Evolutionary conservation across 2,797 vertebrate species (phyloP).

Genomic region (Carduelis carduelis): DNA sequence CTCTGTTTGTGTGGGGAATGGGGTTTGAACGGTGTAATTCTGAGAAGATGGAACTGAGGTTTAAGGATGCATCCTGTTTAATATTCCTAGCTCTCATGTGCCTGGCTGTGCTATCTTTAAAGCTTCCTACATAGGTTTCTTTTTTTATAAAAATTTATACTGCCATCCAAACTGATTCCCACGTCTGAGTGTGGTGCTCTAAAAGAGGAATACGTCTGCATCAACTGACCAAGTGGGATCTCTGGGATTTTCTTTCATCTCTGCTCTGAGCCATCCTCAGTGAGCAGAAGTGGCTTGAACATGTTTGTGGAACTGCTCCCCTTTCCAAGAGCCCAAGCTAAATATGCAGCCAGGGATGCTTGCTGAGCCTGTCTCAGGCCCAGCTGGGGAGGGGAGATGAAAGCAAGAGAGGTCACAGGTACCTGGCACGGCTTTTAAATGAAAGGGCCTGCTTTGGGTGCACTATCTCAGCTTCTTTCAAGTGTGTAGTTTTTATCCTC

Average conservation of each 20-base stretch:
- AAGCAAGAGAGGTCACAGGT: background rate
- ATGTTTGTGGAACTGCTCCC: background rate
- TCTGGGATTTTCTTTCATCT: slow-evolving; percentile 15
- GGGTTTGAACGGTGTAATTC: background rate
- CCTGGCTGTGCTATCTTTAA: slow-evolving; percentile 45
- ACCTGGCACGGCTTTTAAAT: background rate
- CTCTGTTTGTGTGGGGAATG: background rate
- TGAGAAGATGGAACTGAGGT: background rate
- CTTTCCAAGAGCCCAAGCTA: background rate
- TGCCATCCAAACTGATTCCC: background rate
- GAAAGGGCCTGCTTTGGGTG: background rate
- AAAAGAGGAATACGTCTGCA: background rate
- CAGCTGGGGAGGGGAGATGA: background rate
- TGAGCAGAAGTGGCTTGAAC: background rate
- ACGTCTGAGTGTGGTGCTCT: background rate
- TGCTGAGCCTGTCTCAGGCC: background rate
- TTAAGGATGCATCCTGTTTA: background rate
- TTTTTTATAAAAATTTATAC: slow-evolving; percentile 31
- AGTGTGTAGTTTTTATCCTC: background rate
- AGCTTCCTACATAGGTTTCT: slow-evolving; percentile 44
- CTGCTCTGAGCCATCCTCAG: background rate
- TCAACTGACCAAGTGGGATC: background rate
- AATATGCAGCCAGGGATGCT: background rate
- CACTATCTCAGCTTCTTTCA: background rate
- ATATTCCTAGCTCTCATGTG: slow-evolving; percentile 1